Base-by-base conservation (phyloP, 2,888 invertebrate genomes). In the Philhelius pedissequus region DNA sequence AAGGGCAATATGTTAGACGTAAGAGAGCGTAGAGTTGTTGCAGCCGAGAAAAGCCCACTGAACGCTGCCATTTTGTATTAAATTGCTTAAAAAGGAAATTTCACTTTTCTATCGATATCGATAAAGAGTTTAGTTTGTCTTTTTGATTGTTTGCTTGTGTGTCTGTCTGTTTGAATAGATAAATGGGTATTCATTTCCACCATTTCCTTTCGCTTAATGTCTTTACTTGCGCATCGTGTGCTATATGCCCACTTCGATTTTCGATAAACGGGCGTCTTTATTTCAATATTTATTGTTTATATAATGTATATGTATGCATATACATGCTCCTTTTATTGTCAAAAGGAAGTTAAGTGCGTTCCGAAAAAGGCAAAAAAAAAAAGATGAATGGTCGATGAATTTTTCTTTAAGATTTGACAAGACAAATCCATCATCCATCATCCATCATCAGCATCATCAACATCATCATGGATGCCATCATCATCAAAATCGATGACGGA, bases 81-180 rank as follows among this genome's bases (percentile, higher is more conserved):
- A 48, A 48, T n/a, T 13, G 15, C 30, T 69, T 25, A 4, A 78
- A 69, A 73, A 77, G 78, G 74, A 78, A 78, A 74, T 83, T 83
- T 78, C 82, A 83, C 82, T 83, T 83, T 78, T 81, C 27, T 15
- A 50, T 43, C 48, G 52, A 52, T 43, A 45, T n/a, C n/a, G n/a
- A n/a, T n/a, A 48, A 18, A 40, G 56, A 45, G 56, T 35, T 52
- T 35, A 8, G 5, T 22, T 32, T 45, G 20, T 54, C 15, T 15
- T 5, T 6, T 27, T 32, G 30, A 32, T 4, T 54, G 52, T 52
- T 6, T 25, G 40, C 13, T n/a, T 38, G 7, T 38, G 38, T 40
- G 18, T 62, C 30, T 64, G 32, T 64, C 15, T 64, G 32, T 48
- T 35, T 32, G 35, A 32, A 32, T 27, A 48, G 48, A 62, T 62